Base-by-base conservation (phyloP, 2,888 invertebrate species). In the Drosophila yooni region DNA sequence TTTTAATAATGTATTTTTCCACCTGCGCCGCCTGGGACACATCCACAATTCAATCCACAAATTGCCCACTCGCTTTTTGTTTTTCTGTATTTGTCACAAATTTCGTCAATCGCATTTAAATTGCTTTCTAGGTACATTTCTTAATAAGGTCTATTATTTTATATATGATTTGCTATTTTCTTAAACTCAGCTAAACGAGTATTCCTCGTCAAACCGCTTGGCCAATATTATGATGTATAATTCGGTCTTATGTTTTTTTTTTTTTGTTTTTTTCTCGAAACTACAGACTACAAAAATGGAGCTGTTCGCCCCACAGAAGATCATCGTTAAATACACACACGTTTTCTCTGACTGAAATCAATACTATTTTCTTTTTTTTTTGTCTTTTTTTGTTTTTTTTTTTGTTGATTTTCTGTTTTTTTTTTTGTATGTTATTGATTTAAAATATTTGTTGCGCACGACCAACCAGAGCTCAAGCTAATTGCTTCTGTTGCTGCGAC, bases 91-190 rank as follows among this genome's bases (percentile, higher is more conserved):
- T 87, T 87, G 87, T 87, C 87, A 87, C 87, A 87, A 84, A 88
- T 90, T 90, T 88, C 90, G 59, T 88, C 86, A 81, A 90, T 90
- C 90, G 86, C 86, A 83, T 88, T 88, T 84, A 62, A 81, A 86
- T 88, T 88, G 86, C 90, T 86, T 88, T 87, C 87, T 86, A 87
- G 87, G 87, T 87, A 87, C 87, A 87, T 76, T 83, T 88, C 84
- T 81, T 68, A 68, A 72, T 70, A 74, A 75, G 82, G 70, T 79
- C 69, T 74, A 67, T 64, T 74, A 65, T 62, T 66, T 74, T 50
- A 48, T 36, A 31, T 56, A 56, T 69, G 68, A 56, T 68, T 56
- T 11, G 34, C 29, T 68, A 57, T 69, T 57, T n/a, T 33, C n/a
- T 27, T 38, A 38, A 68, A 57, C 40, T 57, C 50, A 51, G 69